A percentile compares a stretch with the other conserved stretches of the same genome.
Conservation (phyloP, 1,140 invertebrate genomes). For the Drosophila erecta region DNA sequence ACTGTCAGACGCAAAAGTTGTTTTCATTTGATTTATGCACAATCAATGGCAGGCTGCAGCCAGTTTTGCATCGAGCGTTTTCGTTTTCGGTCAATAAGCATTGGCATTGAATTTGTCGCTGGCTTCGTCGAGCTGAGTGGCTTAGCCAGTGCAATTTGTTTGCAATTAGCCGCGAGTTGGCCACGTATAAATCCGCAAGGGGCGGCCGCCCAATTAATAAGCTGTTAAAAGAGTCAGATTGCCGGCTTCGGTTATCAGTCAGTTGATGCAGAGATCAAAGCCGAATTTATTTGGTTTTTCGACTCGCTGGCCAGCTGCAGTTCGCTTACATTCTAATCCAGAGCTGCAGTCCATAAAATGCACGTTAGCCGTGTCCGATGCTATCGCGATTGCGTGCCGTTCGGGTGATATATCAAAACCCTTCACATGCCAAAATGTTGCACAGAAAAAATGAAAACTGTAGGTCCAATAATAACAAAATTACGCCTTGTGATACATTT, state of each 20-base stretch:
- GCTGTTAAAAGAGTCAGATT: slow-evolving; percentile 53
- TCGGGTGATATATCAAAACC: slow-evolving; percentile 67
- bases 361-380: slow-evolving; percentile 69
- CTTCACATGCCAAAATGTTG: slow-evolving; percentile 48
- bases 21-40: slow-evolving; percentile 67
- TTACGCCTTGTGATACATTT: too few species aligned
- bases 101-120: slow-evolving; percentile 61
- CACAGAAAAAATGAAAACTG: slow-evolving; percentile 1
- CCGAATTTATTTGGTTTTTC: slow-evolving; percentile 23
- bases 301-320: slow-evolving; percentile 43
- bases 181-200: slow-evolving; percentile 62
- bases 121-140: slow-evolving; percentile 27
- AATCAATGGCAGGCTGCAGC: slow-evolving; percentile 46
- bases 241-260: slow-evolving; percentile 56
- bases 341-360: slow-evolving; percentile 62
- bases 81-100: slow-evolving; percentile 43
- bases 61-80: slow-evolving; percentile 54
- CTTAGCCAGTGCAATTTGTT: slow-evolving; percentile 59
- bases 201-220: slow-evolving; percentile 67
- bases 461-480: neutral
- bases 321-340: slow-evolving; percentile 62
- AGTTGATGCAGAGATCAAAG: slow-evolving; percentile 27
- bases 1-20: slow-evolving; percentile 60
- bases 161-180: slow-evolving; percentile 56
- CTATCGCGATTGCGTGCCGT: slow-evolving; percentile 63